phyloP scores from a whole-genome alignment of 2,888 invertebrate genomes.

The Dysmachus trigonus region DNA sequence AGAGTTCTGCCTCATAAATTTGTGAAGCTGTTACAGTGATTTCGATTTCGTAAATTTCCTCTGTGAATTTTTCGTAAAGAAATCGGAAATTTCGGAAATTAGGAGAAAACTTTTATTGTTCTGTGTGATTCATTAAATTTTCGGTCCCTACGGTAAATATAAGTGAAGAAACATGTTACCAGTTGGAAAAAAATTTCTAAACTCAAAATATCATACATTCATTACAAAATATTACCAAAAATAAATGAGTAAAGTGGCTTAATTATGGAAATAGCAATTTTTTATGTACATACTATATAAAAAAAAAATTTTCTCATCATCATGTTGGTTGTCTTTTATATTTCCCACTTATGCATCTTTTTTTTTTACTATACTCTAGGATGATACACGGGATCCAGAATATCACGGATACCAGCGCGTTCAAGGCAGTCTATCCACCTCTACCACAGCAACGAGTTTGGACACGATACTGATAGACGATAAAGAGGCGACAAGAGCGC shows the following conservation, averaged over 20 bases:
- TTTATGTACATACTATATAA: neutral
- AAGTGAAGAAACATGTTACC: neutral
- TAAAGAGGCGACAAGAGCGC: slow-evolving; percentile 1
- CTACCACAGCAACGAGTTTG: slow-evolving; percentile 71
- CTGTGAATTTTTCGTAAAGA: neutral
- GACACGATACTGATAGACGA: slow-evolving; percentile 62
- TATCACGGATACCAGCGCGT: slow-evolving; percentile 62
- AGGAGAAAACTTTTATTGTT: neutral
- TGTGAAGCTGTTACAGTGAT: neutral
- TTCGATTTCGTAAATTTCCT: neutral
- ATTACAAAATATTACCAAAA: neutral
- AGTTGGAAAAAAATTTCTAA: neutral
- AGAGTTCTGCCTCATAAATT: neutral
- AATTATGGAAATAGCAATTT: neutral
- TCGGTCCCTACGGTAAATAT: neutral
- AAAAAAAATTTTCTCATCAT: neutral
- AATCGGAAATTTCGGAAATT: neutral
- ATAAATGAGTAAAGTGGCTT: neutral
- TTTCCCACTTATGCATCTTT: neutral
- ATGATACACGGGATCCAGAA: slow-evolving; percentile 53
- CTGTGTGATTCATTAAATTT: neutral
- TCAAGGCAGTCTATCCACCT: slow-evolving; percentile 65
- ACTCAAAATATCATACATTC: neutral
- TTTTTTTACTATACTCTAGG: slow-evolving; percentile 43
- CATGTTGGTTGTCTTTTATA: neutral